Evolutionary conservation across 92 coral and sea anemone genomes (phyloP).

Genomic region (Zoanthus solanderi): DNA sequence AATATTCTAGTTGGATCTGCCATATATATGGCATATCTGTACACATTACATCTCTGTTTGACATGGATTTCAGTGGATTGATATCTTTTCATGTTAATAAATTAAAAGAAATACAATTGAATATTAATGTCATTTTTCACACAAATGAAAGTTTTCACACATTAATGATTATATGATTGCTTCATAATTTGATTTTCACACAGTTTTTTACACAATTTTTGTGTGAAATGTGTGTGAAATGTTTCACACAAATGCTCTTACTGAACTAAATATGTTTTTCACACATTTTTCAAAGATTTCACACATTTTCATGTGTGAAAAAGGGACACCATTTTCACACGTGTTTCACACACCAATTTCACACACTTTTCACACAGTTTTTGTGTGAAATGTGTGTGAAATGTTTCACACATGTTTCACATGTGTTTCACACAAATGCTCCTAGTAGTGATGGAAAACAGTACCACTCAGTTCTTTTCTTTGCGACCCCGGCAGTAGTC

Average conservation of each 20-base stretch:
- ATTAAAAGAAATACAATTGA: slow-evolving; percentile 8
- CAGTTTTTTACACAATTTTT: slow-evolving; percentile 11
- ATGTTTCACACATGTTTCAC: slow-evolving; percentile 17
- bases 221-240: slow-evolving; percentile 16
- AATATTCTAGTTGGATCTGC: slow-evolving; percentile 7
- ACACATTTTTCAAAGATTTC: slow-evolving; percentile 15
- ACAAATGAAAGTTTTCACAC: slow-evolving; percentile 14
- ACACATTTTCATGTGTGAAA: slow-evolving; percentile 21
- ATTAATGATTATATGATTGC: background rate
- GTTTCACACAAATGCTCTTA: slow-evolving; percentile 14
- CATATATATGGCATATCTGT: background rate
- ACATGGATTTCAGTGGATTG: slow-evolving; percentile 14
- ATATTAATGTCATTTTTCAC: slow-evolving; percentile 1
- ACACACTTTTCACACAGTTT: slow-evolving; percentile 16
- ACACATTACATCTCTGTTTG: slow-evolving; percentile 3
- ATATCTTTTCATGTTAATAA: slow-evolving; percentile 4
- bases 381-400: slow-evolving; percentile 19
- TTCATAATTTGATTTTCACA: slow-evolving; percentile 19
- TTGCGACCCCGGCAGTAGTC: slow-evolving; percentile 37
- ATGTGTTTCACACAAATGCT: slow-evolving; percentile 6
- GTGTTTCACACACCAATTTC: slow-evolving; percentile 8
- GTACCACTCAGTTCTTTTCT: slow-evolving; percentile 25
- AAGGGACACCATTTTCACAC: slow-evolving; percentile 17
- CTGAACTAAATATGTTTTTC: slow-evolving; percentile 7
- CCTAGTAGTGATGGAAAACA: slow-evolving; percentile 20